Percentiles rank a stretch among this genome's conserved stretches.
Evolutionary conservation across 2,888 invertebrate genomes (phyloP).

Genomic region (Sialis fuliginosa): DNA sequence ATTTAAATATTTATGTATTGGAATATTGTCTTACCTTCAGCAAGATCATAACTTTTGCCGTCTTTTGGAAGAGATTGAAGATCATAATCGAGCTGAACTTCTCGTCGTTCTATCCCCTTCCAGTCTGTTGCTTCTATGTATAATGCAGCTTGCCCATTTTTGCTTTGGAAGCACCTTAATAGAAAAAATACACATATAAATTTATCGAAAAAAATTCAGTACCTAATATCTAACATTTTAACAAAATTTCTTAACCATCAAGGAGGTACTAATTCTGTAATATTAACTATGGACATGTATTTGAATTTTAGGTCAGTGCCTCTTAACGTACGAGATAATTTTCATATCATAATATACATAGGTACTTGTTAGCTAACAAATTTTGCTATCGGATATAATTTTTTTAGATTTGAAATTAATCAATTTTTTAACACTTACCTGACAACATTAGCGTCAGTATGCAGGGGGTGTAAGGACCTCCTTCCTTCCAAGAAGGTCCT

Average conservation of each 20-base stretch:
- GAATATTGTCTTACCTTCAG: slow-evolving; percentile 27
- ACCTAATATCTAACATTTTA: neutral
- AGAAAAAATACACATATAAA: slow-evolving; percentile 3
- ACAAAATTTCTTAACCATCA: too few relatives aligned
- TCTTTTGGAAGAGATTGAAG: slow-evolving; percentile 36
- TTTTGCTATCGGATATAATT: too few relatives aligned
- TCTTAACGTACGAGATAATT: too few relatives aligned
- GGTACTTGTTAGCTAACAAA: too few relatives aligned
- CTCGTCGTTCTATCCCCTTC: slow-evolving; percentile 29
- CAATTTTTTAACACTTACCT: slow-evolving; percentile 17
- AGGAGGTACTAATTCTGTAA: too few relatives aligned
- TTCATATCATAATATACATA: too few relatives aligned
- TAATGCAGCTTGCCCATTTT: slow-evolving; percentile 42
- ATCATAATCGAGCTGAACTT: slow-evolving; percentile 50
- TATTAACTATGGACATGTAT: too few relatives aligned
- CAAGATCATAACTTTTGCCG: slow-evolving; percentile 32
- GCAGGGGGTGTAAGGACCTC: slow-evolving; percentile 36
- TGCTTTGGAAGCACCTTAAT: slow-evolving; percentile 42
- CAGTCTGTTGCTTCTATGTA: slow-evolving; percentile 41
- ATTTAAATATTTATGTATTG: too few relatives aligned
- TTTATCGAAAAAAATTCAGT: neutral
- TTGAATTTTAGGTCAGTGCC: too few relatives aligned
- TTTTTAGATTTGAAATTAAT: too few relatives aligned
- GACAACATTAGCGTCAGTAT: slow-evolving; percentile 32
- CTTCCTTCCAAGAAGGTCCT: slow-evolving; percentile 48